Evolutionary conservation across 2,888 invertebrate species (phyloP), one percentile per base, ranked within the genome.

Genomic region (Tinea semifulvella): DNA sequence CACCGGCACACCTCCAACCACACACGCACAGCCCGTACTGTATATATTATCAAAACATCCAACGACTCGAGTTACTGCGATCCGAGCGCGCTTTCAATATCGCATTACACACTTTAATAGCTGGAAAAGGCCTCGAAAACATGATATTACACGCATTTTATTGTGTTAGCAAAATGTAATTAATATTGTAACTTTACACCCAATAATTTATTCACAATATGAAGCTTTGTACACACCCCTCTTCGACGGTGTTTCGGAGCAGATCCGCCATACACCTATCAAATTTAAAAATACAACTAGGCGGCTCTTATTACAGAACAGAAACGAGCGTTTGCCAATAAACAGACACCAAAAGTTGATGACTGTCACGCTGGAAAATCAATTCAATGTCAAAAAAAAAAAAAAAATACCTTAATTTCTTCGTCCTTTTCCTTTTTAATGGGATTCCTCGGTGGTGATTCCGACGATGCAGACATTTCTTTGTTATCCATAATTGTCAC

Each of bases 401-500:
- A 62, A 60, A 55, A 22, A 22, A 22, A 2, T 76, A 90, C 90
- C 85, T 89, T 89, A 65, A 90, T 90, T 76, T 90, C 90, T 76
- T 90, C 89, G 71, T 87, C 88, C 56, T 85, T 79, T 65, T 90
- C 89, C 68, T 89, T 89, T 69, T 90, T 90, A 53, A 87, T 80
- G 58, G 68, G 72, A 36, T 69, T 58, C 49, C 69, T 67, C 7
- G 72, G 71, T 19, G 79, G 73, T 46, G 75, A 67, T 4, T 68
- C 56, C 26, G 70, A 63, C 17, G 62, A 49, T 18, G 67, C 16
- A 16, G 16, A 18, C 4, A 18, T 4, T 18, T 36, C 27, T n/a
- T 27, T 42, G n/a, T n/a, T n/a, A 27, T 42, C 42, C 42, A 42
- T 42, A 27, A 25, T 44, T 27, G 10, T 8, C 22, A 25, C 22